Conservation (phyloP, 2,113 vertebrate species). For the Takifugu bimaculatus region DNA sequence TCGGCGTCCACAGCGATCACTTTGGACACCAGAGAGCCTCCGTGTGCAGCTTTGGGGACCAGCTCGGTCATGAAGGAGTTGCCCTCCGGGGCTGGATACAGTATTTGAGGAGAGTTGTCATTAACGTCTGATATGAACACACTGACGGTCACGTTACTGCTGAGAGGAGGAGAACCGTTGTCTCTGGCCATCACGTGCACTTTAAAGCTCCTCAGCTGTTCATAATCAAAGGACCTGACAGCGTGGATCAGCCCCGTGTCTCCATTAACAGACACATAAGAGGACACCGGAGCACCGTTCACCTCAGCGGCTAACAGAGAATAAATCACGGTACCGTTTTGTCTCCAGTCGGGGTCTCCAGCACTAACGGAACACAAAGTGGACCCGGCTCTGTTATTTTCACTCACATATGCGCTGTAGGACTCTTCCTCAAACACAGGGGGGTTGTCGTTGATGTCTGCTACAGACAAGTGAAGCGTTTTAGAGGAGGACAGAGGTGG, state of each 20-base stretch:
- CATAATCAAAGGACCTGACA: constrained; percentile 75
- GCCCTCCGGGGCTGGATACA: constrained; percentile 59
- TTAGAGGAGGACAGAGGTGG: constrained; percentile 65
- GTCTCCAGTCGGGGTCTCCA: constrained; percentile 67
- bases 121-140: constrained; percentile 71
- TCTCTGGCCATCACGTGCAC: constrained; percentile 68
- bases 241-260: constrained; percentile 75
- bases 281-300: constrained; percentile 62
- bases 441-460: constrained; percentile 77
- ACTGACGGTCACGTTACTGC: constrained; percentile 67
- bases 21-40: constrained; percentile 74
- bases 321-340: constrained; percentile 75
- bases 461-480: constrained; percentile 62
- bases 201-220: constrained; percentile 65
- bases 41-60: constrained; percentile 69
- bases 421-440: constrained; percentile 63
- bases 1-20: constrained; percentile 71
- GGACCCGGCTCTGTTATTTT: constrained; percentile 75
- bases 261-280: constrained; percentile 76
- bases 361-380: constrained; percentile 73
- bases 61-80: constrained; percentile 71
- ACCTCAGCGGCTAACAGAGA: constrained; percentile 62
- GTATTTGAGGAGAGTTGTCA: constrained; percentile 71
- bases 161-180: constrained; percentile 73
- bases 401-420: constrained; percentile 69